Conservation (phyloP, 2,797 vertebrate genomes). For the Arnoldichthys spilopterus region DNA sequence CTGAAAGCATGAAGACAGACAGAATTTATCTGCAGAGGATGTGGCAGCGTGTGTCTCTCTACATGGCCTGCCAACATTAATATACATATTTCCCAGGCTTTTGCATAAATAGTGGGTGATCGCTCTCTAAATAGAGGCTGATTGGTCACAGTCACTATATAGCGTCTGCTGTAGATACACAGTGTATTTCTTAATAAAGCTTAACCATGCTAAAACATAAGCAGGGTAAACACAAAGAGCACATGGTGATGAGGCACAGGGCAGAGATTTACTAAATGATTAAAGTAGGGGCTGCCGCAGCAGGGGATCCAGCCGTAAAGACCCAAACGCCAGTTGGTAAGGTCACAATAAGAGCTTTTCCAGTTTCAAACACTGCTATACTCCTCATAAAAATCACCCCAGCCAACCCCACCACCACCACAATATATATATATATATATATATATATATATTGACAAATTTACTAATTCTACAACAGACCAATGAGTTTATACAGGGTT, state of each 20-base stretch:
- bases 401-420: not conserved
- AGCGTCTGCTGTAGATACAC: not conserved
- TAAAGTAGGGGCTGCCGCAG: conserved; percentile 41
- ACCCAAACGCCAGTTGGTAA: conserved; percentile 39
- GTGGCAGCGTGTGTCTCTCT: conserved; percentile 12
- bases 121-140: conserved; percentile 21
- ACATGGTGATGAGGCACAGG: conserved; percentile 27
- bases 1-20: conserved; percentile 20
- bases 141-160: conserved; percentile 30
- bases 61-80: conserved; percentile 30
- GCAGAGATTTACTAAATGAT: conserved; percentile 49
- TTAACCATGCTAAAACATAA: conserved; percentile 34
- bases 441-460: not conserved
- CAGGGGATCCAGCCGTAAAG: conserved; percentile 41
- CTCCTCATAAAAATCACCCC: conserved; percentile 26
- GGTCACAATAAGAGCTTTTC: conserved; percentile 21
- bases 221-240: conserved; percentile 12
- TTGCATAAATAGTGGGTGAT: conserved; percentile 42
- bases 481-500: not conserved
- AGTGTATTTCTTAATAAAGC: conserved; percentile 49
- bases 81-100: conserved; percentile 39
- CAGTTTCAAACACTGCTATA: conserved; percentile 10
- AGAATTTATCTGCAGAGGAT: conserved; percentile 31
- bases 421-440: too few relatives aligned
- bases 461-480: not conserved